Conservation (phyloP, 1,140 invertebrate species). For the Pachypsylla venusta region DNA sequence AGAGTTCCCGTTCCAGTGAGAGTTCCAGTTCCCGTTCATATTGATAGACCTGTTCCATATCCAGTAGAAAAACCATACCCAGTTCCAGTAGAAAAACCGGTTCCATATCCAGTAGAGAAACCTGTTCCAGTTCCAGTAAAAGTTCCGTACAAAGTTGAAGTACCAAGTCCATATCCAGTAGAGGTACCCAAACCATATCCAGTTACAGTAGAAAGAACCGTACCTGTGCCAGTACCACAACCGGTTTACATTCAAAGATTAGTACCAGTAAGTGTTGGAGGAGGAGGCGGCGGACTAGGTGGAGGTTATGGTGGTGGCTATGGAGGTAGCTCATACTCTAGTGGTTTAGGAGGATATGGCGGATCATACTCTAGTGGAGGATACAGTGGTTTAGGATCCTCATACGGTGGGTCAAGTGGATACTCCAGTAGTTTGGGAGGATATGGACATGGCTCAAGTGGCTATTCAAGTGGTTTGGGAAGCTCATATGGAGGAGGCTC, state of each 20-base stretch:
- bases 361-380: no score
- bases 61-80: conserved; percentile 19
- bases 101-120: conserved; percentile 21
- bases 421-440: no score
- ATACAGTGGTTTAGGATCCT: no score
- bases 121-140: conserved; percentile 27
- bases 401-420: no score
- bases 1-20: conserved; percentile 37
- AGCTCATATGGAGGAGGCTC: background rate
- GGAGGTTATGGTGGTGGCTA: no score
- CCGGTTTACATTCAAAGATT: no score
- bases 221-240: conserved; percentile 33
- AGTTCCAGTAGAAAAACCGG: conserved; percentile 19
- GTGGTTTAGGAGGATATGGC: no score
- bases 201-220: conserved; percentile 24
- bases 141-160: conserved; percentile 27
- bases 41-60: conserved; percentile 43
- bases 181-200: conserved; percentile 43
- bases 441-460: no score
- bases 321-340: no score
- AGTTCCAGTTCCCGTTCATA: conserved; percentile 46
- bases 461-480: no score
- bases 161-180: conserved; percentile 40
- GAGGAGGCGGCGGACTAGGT: background rate
- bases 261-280: no score